A percentile compares a stretch with the other conserved stretches of the same genome.
These are phyloP conservation scores for Tineola bisselliella DNA, from an alignment of 2,888 invertebrate genomes.

Conservation along the genomic window DNA sequence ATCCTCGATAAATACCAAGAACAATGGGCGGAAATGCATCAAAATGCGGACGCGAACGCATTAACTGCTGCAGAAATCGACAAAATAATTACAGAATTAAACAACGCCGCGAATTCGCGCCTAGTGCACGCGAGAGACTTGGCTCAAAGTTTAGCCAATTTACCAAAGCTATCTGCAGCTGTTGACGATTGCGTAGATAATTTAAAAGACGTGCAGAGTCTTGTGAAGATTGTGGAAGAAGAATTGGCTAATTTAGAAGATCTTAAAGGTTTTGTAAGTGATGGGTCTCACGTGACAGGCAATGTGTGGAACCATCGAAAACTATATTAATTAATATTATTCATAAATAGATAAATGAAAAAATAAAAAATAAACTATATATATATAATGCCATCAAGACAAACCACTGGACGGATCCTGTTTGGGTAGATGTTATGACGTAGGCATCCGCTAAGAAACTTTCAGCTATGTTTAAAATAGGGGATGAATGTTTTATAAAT, in stretches of 20 bases:
- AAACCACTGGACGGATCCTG: too few relatives aligned
- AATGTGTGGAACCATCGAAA: too few relatives aligned
- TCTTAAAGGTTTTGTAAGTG: too few relatives aligned
- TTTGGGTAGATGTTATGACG: too few relatives aligned
- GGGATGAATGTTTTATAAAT: too few relatives aligned
- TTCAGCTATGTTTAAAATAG: too few relatives aligned
- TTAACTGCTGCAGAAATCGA: slow-evolving; percentile 66
- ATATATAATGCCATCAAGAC: too few relatives aligned
- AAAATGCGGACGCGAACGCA: slow-evolving; percentile 75
- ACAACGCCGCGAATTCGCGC: slow-evolving; percentile 35
- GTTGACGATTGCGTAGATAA: slow-evolving; percentile 63
- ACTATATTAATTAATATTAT: too few relatives aligned
- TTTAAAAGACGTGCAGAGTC: slow-evolving; percentile 61
- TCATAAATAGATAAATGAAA: too few relatives aligned
- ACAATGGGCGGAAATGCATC: slow-evolving; percentile 76
- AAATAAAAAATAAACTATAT: too few relatives aligned
- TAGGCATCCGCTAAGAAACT: too few relatives aligned
- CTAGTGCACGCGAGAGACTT: slow-evolving; percentile 46
- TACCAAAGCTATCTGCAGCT: slow-evolving; percentile 46
- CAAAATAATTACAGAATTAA: slow-evolving; percentile 43
- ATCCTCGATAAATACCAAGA: slow-evolving; percentile 76
- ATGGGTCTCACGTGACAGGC: too few relatives aligned
- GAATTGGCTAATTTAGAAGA: slow-evolving; percentile 73
- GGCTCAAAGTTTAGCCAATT: slow-evolving; percentile 38
- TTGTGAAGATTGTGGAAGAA: slow-evolving; percentile 72